These are phyloP conservation scores for Gallinago solitaria DNA, from an alignment of 2,797 vertebrate species.

Conservation along the genomic window DNA sequence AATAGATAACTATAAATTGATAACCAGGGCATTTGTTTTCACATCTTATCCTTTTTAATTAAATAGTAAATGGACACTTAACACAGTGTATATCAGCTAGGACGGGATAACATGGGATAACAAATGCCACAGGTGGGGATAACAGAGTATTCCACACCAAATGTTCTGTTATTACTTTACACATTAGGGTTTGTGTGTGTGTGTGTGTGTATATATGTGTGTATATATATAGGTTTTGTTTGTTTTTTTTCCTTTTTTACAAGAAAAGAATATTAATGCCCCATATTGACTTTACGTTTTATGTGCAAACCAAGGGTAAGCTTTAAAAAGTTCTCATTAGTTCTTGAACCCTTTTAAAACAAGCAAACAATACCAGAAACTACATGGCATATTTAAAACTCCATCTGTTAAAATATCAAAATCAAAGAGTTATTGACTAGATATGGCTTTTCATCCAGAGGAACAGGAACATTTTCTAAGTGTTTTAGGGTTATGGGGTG, in stretches of 20 bases:
- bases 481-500: conserved; percentile 68
- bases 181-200: conserved; percentile 70
- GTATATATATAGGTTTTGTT: conserved; percentile 31
- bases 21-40: conserved; percentile 84
- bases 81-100: conserved; percentile 71
- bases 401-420: conserved; percentile 87
- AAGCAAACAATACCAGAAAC: conserved; percentile 82
- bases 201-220: not conserved
- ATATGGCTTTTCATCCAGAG: conserved; percentile 99
- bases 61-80: conserved; percentile 79
- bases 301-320: conserved; percentile 94
- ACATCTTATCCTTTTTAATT: conserved; percentile 78
- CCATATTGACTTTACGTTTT: conserved; percentile 90
- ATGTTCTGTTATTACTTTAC: conserved; percentile 80
- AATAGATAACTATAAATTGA: conserved; percentile 83
- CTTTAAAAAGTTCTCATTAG: conserved; percentile 88
- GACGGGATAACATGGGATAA: conserved; percentile 66
- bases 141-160: conserved; percentile 73
- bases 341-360: conserved; percentile 84
- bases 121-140: conserved; percentile 68
- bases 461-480: conserved; percentile 80
- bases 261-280: conserved; percentile 90
- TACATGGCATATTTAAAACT: conserved; percentile 85
- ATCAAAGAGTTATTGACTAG: conserved; percentile 89
- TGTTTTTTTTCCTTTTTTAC: conserved; percentile 69